phyloP scores from a whole-genome alignment of 2,113 vertebrate species.

The Macrotus californicus region DNA sequence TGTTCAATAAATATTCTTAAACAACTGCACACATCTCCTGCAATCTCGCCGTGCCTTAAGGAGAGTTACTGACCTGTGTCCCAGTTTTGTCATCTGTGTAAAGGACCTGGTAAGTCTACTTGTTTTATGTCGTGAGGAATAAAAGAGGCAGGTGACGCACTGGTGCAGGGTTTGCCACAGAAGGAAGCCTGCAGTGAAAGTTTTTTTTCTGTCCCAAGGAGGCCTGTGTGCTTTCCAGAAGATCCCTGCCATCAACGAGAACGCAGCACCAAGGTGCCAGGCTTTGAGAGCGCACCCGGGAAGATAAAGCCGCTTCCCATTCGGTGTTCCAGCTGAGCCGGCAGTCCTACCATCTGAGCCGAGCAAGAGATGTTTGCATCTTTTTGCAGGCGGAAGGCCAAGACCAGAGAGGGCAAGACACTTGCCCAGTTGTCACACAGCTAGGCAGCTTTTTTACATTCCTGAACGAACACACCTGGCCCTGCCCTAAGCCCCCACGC shows the following conservation, averaged over 20 bases:
- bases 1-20: not conserved
- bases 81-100: not conserved
- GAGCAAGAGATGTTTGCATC: not conserved
- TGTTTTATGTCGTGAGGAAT: rapidly evolving
- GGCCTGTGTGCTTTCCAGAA: not conserved
- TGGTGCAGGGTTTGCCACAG: rapidly evolving
- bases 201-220: not conserved
- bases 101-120: too few relatives aligned
- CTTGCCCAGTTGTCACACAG: not conserved
- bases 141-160: not conserved
- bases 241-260: not conserved
- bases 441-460: not conserved
- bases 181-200: not conserved
- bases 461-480: rapidly evolving
- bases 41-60: not conserved
- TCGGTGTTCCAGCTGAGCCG: not conserved
- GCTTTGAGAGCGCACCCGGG: not conserved
- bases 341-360: not conserved
- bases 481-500: too few relatives aligned
- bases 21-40: rapidly evolving
- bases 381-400: not conserved
- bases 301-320: not conserved
- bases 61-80: too few relatives aligned
- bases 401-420: not conserved
- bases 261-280: too few relatives aligned